Evolutionary conservation across 2,888 invertebrate genomes (phyloP).

Genomic region (Barypeithes pellucidus): DNA sequence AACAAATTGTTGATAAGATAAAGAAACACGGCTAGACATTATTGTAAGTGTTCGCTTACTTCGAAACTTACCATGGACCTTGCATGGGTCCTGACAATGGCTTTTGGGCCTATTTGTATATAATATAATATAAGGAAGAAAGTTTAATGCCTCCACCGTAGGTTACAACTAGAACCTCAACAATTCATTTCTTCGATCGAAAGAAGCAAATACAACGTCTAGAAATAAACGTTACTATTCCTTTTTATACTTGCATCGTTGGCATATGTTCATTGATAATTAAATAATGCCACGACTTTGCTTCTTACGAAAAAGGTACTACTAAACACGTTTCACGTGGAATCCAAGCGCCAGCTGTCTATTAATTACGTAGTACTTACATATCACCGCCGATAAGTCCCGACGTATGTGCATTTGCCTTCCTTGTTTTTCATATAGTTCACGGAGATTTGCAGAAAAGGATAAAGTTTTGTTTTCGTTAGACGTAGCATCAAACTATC

Average conservation of each 20-base stretch:
- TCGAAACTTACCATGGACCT: too few species aligned
- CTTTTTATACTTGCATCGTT: not conserved
- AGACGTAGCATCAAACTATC: not conserved
- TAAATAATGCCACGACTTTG: slow-evolving; percentile 12
- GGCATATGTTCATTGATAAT: slow-evolving; percentile 21
- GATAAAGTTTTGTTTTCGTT: slow-evolving; percentile 17
- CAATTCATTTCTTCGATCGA: too few species aligned
- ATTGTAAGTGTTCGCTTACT: too few species aligned
- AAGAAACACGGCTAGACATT: too few species aligned
- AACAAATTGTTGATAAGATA: too few species aligned
- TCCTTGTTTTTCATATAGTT: not conserved
- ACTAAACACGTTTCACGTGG: slow-evolving; percentile 11
- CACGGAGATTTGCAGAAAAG: not conserved
- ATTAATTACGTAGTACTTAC: slow-evolving; percentile 26
- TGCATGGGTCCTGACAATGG: too few species aligned
- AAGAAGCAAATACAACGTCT: too few species aligned
- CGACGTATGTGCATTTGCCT: slow-evolving; percentile 11
- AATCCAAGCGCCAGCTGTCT: slow-evolving; percentile 19
- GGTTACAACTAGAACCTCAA: too few species aligned
- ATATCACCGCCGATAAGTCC: not conserved
- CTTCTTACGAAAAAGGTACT: slow-evolving; percentile 14
- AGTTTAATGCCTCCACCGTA: too few species aligned
- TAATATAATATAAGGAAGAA: too few species aligned
- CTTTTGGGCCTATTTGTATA: too few species aligned
- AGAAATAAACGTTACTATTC: not conserved